Percentiles rank a stretch among this genome's conserved stretches.
phyloP scores from a whole-genome alignment of 2,113 vertebrate species.

The Corythaixoides concolor region DNA sequence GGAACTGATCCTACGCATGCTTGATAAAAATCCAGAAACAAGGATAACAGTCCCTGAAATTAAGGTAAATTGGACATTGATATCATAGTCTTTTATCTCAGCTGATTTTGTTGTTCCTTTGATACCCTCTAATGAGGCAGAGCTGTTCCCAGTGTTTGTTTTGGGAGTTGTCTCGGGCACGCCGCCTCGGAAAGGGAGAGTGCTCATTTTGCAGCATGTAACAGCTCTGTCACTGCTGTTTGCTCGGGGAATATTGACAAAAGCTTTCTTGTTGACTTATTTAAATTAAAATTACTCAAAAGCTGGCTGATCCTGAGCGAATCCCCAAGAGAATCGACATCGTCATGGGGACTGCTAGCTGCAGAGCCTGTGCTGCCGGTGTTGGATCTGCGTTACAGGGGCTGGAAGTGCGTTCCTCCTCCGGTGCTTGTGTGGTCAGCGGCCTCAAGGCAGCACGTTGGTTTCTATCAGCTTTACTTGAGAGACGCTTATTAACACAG shows the following conservation, averaged over 20 bases:
- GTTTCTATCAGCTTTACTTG: neutral
- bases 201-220: neutral
- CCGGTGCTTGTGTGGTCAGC: neutral
- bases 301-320: neutral
- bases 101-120: neutral
- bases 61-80: slow-evolving; percentile 78
- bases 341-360: neutral
- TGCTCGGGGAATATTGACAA: slow-evolving; percentile 34
- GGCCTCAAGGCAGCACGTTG: neutral
- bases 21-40: slow-evolving; percentile 92
- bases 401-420: neutral
- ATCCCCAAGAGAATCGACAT: neutral
- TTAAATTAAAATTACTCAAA: slow-evolving; percentile 12
- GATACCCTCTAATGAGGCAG: neutral
- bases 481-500: neutral
- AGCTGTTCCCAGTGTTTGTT: neutral
- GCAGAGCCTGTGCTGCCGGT: neutral
- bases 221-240: neutral
- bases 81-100: neutral
- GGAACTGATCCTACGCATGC: slow-evolving; percentile 87
- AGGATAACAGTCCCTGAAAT: slow-evolving; percentile 92
- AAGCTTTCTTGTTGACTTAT: slow-evolving; percentile 12
- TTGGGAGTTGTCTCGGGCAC: neutral
- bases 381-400: neutral
- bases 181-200: neutral